Percentiles rank a stretch among this genome's conserved stretches.
Conservation (phyloP, 2,113 vertebrate species). For the Chelonoidis abingdonii region DNA sequence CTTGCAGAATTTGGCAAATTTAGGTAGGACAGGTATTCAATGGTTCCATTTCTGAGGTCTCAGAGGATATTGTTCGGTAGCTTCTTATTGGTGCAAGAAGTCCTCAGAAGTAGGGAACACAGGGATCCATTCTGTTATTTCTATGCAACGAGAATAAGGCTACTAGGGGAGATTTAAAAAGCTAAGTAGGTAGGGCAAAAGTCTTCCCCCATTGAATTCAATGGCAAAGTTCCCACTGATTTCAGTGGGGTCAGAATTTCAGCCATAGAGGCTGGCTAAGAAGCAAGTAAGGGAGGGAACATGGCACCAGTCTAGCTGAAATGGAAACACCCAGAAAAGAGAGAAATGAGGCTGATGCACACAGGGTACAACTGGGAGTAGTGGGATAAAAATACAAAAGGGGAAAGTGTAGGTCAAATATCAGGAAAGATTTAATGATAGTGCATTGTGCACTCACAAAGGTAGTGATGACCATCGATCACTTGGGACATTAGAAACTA, state of each 20-base stretch:
- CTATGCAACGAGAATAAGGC: not conserved
- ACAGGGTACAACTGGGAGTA: not conserved
- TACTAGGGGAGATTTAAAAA: not conserved
- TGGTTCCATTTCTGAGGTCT: not conserved
- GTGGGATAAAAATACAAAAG: not conserved
- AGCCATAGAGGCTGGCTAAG: not conserved
- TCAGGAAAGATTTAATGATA: not conserved
- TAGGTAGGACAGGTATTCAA: not conserved
- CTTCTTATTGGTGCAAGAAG: not conserved
- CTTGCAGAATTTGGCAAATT: not conserved
- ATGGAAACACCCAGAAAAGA: not conserved
- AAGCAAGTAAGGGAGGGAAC: not conserved
- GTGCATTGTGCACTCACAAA: not conserved
- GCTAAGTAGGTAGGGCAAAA: not conserved
- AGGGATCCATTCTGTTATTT: not conserved
- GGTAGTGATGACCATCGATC: not conserved
- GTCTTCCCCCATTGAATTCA: not conserved
- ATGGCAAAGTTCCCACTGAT: not conserved
- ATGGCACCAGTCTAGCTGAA: not conserved
- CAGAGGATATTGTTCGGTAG: not conserved
- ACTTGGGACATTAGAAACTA: not conserved
- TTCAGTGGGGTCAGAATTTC: not conserved
- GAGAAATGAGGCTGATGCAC: not conserved
- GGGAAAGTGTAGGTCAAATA: not conserved
- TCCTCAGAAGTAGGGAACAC: not conserved